phyloP scores from a whole-genome alignment of 1,140 invertebrate species.

The Trichoplusia ni region DNA sequence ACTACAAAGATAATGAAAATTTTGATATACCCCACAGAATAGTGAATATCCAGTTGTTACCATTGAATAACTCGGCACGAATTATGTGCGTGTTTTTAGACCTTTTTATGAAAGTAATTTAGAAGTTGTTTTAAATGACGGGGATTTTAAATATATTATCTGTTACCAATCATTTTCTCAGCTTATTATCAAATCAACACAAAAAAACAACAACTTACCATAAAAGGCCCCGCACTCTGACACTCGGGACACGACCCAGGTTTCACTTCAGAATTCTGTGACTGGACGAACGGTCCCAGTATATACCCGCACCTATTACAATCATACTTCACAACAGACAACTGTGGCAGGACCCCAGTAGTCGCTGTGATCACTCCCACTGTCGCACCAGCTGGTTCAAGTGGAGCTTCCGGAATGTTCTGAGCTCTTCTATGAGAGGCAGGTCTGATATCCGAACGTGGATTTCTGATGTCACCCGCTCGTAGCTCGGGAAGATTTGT shows the following conservation, averaged over 20 bases:
- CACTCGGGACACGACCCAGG: slow-evolving; percentile 98
- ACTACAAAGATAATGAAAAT: too few relatives aligned
- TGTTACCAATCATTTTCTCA: too few relatives aligned
- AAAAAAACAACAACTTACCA: slow-evolving; percentile 83
- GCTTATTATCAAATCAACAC: not conserved
- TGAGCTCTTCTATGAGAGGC: slow-evolving; percentile 97
- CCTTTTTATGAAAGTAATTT: too few relatives aligned
- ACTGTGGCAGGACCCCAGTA: slow-evolving; percentile 97
- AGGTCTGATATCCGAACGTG: slow-evolving; percentile 97
- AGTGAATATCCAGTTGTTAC: too few relatives aligned
- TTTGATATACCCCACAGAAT: too few relatives aligned
- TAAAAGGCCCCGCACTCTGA: slow-evolving; percentile 97
- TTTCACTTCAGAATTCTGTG: slow-evolving; percentile 95
- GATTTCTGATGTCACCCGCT: slow-evolving; percentile 95
- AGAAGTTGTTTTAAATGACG: too few relatives aligned
- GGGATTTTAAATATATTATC: too few relatives aligned
- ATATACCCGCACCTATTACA: slow-evolving; percentile 98
- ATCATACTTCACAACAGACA: slow-evolving; percentile 98
- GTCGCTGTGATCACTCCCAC: slow-evolving; percentile 97
- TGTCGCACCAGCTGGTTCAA: slow-evolving; percentile 95
- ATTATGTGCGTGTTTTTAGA: too few relatives aligned
- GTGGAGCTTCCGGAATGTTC: slow-evolving; percentile 97
- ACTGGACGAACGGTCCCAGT: slow-evolving; percentile 97
- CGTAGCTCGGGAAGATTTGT: slow-evolving; percentile 97
- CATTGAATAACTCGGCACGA: too few relatives aligned